Percentiles rank a stretch among this genome's conserved stretches.
Evolutionary conservation across 1,140 invertebrate genomes (phyloP).

Genomic region (Lanistes nyassanus): DNA sequence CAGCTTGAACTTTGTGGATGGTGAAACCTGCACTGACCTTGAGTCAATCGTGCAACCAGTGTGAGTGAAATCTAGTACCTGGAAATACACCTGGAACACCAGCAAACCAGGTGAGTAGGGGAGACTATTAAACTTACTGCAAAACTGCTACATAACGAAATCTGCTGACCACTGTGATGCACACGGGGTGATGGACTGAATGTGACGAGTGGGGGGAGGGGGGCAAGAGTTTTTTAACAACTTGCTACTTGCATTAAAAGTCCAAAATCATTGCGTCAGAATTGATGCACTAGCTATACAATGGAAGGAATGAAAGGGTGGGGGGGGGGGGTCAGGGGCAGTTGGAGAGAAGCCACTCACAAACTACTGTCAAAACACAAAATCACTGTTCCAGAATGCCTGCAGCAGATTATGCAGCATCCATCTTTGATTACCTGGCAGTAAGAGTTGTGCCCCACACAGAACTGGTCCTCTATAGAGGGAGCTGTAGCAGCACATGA

Average conservation of each 20-base stretch:
- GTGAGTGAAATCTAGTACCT: conserved; percentile 58
- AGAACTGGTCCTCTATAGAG: conserved; percentile 50
- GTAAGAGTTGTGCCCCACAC: conserved; percentile 53
- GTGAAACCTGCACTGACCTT: conserved; percentile 57
- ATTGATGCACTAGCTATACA: too few species aligned
- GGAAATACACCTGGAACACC: conserved; percentile 57
- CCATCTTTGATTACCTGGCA: conserved; percentile 39
- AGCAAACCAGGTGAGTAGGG: background rate
- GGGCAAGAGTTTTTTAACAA: too few species aligned
- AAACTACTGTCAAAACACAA: background rate
- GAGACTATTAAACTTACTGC: background rate
- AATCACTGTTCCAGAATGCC: background rate
- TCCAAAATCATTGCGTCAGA: too few species aligned
- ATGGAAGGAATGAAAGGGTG: too few species aligned
- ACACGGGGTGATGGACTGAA: too few species aligned
- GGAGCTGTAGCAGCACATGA: background rate
- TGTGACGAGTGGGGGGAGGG: too few species aligned
- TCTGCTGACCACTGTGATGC: background rate
- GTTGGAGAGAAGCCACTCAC: background rate
- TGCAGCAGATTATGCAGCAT: background rate
- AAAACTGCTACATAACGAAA: background rate
- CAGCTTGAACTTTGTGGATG: conserved; percentile 58
- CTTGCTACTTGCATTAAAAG: background rate
- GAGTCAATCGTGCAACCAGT: conserved; percentile 59
- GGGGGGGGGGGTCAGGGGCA: background rate